Base-by-base conservation (phyloP, 1,140 invertebrate genomes). In the Ganaspis sp. region DNA sequence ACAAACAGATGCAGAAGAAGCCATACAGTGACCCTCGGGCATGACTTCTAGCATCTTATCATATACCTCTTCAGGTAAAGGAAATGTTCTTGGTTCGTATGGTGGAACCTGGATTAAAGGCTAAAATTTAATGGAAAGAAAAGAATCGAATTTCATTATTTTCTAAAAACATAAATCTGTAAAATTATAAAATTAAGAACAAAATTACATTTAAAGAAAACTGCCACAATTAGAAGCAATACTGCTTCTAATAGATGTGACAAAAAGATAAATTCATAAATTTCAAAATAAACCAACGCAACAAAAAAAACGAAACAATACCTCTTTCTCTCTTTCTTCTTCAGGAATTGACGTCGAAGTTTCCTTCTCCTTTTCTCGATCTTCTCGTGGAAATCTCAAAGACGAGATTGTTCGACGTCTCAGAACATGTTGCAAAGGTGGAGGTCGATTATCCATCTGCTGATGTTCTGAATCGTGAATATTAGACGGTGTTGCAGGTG, bases 31-130 rank as follows among this genome's bases (percentile, higher is more conserved):
- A 40, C 93, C 93, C 19, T 92, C 92, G 0, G 94, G 94, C 94
- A 95, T 95, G 34, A 91, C 92, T 79, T 92, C 90, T 74, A 95
- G 83, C 95, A 97, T 96, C 78, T 92, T 92, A 72, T 93, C 92
- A 84, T 95, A 96, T 6, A 92, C 92, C 34, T 94, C 93, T 42
- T 97, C 96, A 0, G 90, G 84, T 23, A 97, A 88, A 6, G 96
- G 96, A 90, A 97, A 98, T 69, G 88, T 88, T 81, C 96, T 92
- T 8, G 93, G 92, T 17, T 95, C 94, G 89, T 95, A 97, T 17
- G 96, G 96, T 78, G 87, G 82, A 84, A 91, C 83, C 88, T 90
- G 76, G 76, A 76, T 72, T 11, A 70, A 70, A 81, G 76, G 54
- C 45, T 42, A 58, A 45, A 42, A 69, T 49, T 49, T 8, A 70